A percentile compares a stretch with the other conserved stretches of the same genome.
Evolutionary conservation across 2,797 vertebrate genomes (phyloP).

Genomic region (Crocidura indochinensis): DNA sequence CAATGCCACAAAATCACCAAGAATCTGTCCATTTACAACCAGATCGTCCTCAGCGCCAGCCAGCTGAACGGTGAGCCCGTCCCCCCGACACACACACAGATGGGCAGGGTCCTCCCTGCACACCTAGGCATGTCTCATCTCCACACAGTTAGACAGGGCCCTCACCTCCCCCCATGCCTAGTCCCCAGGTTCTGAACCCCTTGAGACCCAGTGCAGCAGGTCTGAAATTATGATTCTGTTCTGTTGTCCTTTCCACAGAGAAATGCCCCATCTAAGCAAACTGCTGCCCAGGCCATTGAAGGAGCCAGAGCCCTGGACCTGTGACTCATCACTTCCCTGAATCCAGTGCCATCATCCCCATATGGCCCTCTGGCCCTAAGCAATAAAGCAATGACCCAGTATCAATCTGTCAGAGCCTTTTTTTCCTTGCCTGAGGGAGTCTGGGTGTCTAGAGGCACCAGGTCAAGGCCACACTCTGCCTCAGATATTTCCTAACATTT

Average conservation of each 20-base stretch:
- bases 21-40: rapidly evolving
- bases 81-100: neutral
- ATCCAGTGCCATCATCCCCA: neutral
- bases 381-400: neutral
- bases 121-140: too few species aligned
- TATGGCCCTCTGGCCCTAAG: neutral
- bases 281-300: neutral
- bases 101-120: too few species aligned
- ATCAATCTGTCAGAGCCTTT: neutral
- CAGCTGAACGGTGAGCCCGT: neutral
- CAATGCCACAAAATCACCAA: neutral
- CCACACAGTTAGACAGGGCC: too few species aligned
- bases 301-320: neutral
- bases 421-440: neutral
- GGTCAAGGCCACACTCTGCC: too few species aligned
- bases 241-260: neutral
- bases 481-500: too few species aligned
- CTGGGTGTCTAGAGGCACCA: too few species aligned
- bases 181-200: too few species aligned
- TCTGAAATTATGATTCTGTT: neutral
- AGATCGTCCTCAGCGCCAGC: neutral
- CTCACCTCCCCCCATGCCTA: neutral
- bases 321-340: neutral
- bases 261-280: neutral
- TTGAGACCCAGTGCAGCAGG: too few species aligned